Evolutionary conservation across 2,888 invertebrate genomes (phyloP), one percentile per base, ranked within the genome.

Genomic region (Leptopilina drosophilae): DNA sequence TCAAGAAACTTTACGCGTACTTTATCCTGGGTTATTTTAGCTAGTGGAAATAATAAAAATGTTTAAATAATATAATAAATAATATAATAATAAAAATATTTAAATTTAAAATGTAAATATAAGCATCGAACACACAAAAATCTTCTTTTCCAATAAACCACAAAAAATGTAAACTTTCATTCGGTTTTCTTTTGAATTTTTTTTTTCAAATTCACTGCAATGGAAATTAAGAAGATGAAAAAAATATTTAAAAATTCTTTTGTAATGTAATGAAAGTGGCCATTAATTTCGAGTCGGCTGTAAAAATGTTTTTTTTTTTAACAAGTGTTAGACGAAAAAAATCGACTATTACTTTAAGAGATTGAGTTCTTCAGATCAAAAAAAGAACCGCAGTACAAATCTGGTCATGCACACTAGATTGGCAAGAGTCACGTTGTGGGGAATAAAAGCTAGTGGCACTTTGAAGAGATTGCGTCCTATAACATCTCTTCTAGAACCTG

Each of bases 371-470:
- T 73, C 9, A 59, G 33, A 33, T 73, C 40, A 40, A 15, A 73
- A 73, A 33, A n/a, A 40, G 4, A 73, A 73, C 73, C 56, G 73
- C 73, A 73, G 56, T 73, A 73, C 73, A 73, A 73, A 73, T 56
- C 73, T 73, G 56, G 73, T n/a, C 56, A 40, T 73, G 73, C 73
- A 73, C 56, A 40, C 33, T 73, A 73, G 73, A 73, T 59, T 73
- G 79, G 78, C 81, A 81, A 80, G 76, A 80, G 80, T 80, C 79
- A 79, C 79, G 75, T 78, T 64, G 76, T 59, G 49, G 75, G 75
- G 77, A 80, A 83, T 80, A 80, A 79, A 83, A 81, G 77, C 75
- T 78, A 80, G 80, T 80, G 64, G 81, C 77, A 80, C 78, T 83
- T 80, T 77, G 79, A 78, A 77, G 79, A 80, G 78, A 69, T 80